phyloP scores from a whole-genome alignment of 2,888 invertebrate genomes.

The Aphodius granarius region DNA sequence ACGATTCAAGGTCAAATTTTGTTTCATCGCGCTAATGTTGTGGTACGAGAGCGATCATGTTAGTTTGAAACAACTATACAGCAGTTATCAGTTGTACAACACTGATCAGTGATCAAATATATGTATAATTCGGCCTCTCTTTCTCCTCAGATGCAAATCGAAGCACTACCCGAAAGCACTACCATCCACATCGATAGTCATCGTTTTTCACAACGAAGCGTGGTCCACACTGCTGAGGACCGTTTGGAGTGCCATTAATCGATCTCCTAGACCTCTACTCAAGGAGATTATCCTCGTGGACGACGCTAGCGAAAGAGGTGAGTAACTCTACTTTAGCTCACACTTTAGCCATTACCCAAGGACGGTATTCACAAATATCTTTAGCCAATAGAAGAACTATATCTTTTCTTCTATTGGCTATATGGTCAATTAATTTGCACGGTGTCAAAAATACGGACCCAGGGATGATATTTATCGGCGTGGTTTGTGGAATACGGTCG shows the following conservation, averaged over 20 bases:
- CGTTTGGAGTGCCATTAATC: conserved; percentile 95
- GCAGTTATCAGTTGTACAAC: not conserved
- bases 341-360: too few relatives aligned
- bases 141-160: conserved; percentile 68
- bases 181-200: conserved; percentile 94
- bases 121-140: conserved; percentile 14
- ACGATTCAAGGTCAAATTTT: too few relatives aligned
- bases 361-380: too few relatives aligned
- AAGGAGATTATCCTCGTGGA: conserved; percentile 97
- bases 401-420: too few relatives aligned
- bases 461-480: too few relatives aligned
- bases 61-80: too few relatives aligned
- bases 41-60: too few relatives aligned
- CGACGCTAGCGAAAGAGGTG: conserved; percentile 94
- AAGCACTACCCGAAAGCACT: conserved; percentile 78
- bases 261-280: conserved; percentile 85
- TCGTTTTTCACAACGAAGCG: conserved; percentile 99
- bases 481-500: too few relatives aligned
- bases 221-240: conserved; percentile 96
- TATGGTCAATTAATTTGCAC: too few relatives aligned
- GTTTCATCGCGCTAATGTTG: too few relatives aligned
- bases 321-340: not conserved
- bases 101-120: not conserved
- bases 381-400: too few relatives aligned
- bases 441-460: too few relatives aligned